Base-by-base conservation (phyloP, 2,888 invertebrate species). In the Sympetrum striolatum region DNA sequence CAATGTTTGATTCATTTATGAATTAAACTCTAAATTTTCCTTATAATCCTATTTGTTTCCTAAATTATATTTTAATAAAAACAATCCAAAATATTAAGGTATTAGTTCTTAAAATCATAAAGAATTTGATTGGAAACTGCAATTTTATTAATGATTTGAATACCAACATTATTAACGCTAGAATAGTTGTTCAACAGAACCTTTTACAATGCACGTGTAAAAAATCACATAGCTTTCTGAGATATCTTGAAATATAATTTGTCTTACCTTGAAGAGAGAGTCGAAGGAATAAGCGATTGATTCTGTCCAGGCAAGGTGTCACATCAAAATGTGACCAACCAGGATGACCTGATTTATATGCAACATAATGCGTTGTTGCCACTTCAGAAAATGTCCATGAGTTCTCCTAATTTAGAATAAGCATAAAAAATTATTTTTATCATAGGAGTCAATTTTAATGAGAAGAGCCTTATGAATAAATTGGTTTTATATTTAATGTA, bases 321-420 rank as follows among this genome's bases (percentile, higher is more conserved):
- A 92, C 92, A 91, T 92, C 92, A 91, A 92, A 92, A 81, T 92
- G 91, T 3, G 91, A 90, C 92, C 92, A 92, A 15, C 91, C 91
- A 79, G 92, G 92, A 90, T 92, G 92, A 0, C 92, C 92, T 79
- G 92, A 91, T 80, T 91, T 92, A 91, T 92, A 92, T 80, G 92
- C 92, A 90, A 92, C 92, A 92, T 92, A 92, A 91, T 92, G 92
- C 15, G 92, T 92, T 86, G 91, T 92, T 15, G 92, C 92, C n/a
- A 92, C 91, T 14, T 92, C 91, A 35, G 91, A 90, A 91, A 92
- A 92, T 31, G 91, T 91, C 44, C 80, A 90, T 14, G 91, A 91
- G 48, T 91, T 92, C 80, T 91, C 91, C 92, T 92, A 81, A 39
- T 3, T 73, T 8, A 31, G 22, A 31, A 12, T 3, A 73, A 73